Evolutionary conservation across 2,888 invertebrate genomes (phyloP).

Genomic region (Salticus scenicus): DNA sequence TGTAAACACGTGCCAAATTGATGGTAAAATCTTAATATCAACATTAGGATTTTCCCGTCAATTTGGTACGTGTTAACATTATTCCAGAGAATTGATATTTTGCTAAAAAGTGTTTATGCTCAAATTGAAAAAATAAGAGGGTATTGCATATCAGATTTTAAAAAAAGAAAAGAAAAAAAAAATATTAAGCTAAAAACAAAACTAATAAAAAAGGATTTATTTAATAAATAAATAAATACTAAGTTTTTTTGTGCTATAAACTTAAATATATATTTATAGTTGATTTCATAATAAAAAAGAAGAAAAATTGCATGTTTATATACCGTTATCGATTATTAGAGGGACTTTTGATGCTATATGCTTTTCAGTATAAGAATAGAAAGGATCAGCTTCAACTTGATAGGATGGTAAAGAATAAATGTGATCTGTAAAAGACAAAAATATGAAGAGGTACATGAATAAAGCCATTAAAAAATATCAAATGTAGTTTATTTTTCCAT

Average conservation of each 20-base stretch:
- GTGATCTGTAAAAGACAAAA: slow-evolving; percentile 74
- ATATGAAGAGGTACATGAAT: neutral
- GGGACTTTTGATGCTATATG: slow-evolving; percentile 30
- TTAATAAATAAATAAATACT: neutral
- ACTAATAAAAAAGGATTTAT: neutral
- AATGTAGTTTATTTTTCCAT: no score
- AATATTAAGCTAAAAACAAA: neutral
- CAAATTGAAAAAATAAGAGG: no score
- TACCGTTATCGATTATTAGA: slow-evolving; percentile 66
- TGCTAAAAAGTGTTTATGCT: no score
- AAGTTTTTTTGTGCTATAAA: neutral
- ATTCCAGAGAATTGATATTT: no score
- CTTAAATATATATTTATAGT: neutral
- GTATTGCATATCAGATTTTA: no score
- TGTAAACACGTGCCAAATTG: no score
- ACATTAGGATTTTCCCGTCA: no score
- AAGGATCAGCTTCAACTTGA: slow-evolving; percentile 51
- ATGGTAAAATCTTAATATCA: no score
- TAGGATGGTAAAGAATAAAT: slow-evolving; percentile 48
- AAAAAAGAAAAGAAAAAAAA: neutral
- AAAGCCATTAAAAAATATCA: no score
- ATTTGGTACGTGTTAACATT: no score
- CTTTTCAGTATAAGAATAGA: slow-evolving; percentile 35
- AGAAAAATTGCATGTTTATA: neutral
- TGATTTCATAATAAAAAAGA: neutral